Conservation (phyloP, 2,888 invertebrate genomes). For the Tineola bisselliella region DNA sequence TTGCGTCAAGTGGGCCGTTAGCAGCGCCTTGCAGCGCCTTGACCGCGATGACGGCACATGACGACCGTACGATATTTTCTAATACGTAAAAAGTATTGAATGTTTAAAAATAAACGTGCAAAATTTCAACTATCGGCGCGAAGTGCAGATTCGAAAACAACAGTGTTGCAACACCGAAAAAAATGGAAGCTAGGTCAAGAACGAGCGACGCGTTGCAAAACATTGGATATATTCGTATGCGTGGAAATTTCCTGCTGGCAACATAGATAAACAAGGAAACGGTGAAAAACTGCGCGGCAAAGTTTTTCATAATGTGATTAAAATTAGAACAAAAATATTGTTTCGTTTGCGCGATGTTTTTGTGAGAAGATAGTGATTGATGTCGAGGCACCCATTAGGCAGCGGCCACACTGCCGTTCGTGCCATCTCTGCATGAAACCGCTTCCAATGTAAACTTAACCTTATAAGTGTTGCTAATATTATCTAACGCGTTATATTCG, state of each 20-base stretch:
- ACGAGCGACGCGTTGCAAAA: not conserved
- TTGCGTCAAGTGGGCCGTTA: too few species aligned
- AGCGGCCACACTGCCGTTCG: not conserved
- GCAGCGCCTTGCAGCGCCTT: slow-evolving; percentile 47
- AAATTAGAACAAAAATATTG: not conserved
- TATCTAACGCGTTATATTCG: not conserved
- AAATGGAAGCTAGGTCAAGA: slow-evolving; percentile 8
- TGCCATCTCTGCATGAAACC: not conserved
- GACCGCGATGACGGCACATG: slow-evolving; percentile 36
- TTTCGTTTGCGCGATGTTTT: not conserved
- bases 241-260: slow-evolving; percentile 9
- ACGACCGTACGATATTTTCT: not conserved
- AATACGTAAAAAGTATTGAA: not conserved
- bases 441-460: not conserved
- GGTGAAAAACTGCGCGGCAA: not conserved
- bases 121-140: not conserved
- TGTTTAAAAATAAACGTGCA: not conserved
- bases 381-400: not conserved
- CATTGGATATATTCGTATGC: not conserved
- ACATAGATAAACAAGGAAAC: not conserved
- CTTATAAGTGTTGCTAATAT: not conserved
- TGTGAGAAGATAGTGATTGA: not conserved
- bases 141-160: not conserved
- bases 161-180: slow-evolving; percentile 4
- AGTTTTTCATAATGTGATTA: not conserved